Evolutionary conservation across 2,797 vertebrate genomes (phyloP), one percentile per base, ranked within the genome.

Genomic region (Florisuga fusca): DNA sequence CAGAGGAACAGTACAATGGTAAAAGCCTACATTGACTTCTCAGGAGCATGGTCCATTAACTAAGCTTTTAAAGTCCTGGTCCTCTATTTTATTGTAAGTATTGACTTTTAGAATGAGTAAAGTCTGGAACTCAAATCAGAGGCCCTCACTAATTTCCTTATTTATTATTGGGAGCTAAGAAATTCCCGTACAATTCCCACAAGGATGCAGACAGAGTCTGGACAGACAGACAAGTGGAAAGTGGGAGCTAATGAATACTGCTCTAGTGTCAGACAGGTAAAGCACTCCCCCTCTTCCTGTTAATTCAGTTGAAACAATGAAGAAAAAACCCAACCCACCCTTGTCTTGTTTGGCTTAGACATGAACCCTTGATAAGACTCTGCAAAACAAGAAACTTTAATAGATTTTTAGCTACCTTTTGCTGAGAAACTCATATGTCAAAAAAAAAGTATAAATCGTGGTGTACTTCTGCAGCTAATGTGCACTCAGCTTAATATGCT

Each of bases 321-420:
- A 97, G 90, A 94, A 96, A 97, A 97, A 97, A 90, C 57, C 86
- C 94, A 97, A 79, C 97, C 98, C 98, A 97, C 93, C 84, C 97
- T 96, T 96, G 97, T 97, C 97, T 96, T 92, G 95, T 96, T 98
- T 98, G 97, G 97, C 97, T 97, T 97, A 97, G 96, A 97, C 97
- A 88, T 97, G 97, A 97, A 97, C 97, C 85, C 97, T 90, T 96
- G 98, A 98, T 98, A 98, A 98, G 97, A 89, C 93, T 92, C 91
- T 97, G 95, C 90, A 97, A 98, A 96, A 97, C 96, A 97, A 93
- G 93, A 91, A 53, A 84, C 87, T 96, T 90, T 46, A 89, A 93
- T 82, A 74, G 84, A 69, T 87, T 33, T 92, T 92, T 84, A 96
- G 93, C 91, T 96, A 96, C 93, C 96, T 97, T 97, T 97, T 95